Conservation (phyloP, 1,140 invertebrate species). For the Hylaeus volcanicus region DNA sequence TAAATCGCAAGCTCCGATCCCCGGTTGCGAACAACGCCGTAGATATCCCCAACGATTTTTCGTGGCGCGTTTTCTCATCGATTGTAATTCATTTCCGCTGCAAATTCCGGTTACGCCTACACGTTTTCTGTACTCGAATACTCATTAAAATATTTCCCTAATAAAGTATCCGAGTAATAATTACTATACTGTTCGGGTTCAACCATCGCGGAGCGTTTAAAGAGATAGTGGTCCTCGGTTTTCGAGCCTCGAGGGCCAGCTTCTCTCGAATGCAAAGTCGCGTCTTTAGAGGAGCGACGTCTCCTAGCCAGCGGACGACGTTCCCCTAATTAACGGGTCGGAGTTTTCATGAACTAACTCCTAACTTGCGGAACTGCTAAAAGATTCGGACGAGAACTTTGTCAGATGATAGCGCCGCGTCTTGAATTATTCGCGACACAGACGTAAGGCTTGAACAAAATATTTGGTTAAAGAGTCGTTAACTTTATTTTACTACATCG, state of each 20-base stretch:
- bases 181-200: too few relatives aligned
- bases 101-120: too few relatives aligned
- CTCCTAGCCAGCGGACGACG: too few relatives aligned
- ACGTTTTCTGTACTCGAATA: too few relatives aligned
- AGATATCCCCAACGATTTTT: background rate
- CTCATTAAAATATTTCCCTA: too few relatives aligned
- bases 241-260: background rate
- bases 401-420: background rate
- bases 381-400: background rate
- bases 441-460: too few relatives aligned
- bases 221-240: background rate
- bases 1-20: background rate
- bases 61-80: too few relatives aligned
- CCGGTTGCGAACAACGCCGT: background rate
- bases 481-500: too few relatives aligned
- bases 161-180: too few relatives aligned
- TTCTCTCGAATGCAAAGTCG: background rate
- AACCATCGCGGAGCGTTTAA: slow-evolving; percentile 7
- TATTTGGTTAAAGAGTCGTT: too few relatives aligned
- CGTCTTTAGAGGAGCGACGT: background rate
- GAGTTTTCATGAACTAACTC: background rate
- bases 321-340: background rate
- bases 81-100: too few relatives aligned
- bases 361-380: background rate
- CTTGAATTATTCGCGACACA: background rate